phyloP scores from a whole-genome alignment of 2,797 vertebrate genomes.

The Darevskia nairensis region DNA sequence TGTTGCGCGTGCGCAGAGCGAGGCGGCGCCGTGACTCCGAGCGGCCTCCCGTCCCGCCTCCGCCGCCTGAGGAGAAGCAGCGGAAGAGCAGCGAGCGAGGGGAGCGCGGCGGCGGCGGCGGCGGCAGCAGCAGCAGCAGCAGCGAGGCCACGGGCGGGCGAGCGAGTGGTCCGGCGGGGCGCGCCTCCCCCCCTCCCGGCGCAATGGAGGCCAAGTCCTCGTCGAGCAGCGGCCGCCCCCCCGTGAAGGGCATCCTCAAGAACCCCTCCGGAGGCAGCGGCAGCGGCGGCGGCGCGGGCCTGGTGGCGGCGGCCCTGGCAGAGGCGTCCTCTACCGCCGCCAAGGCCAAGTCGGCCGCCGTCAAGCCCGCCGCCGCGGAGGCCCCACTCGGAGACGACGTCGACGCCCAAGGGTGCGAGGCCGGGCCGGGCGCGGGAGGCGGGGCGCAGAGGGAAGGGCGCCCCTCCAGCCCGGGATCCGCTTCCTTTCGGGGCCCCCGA shows the following conservation, averaged over 20 bases:
- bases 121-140: too few species aligned
- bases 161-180: too few species aligned
- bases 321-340: not conserved
- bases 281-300: not conserved
- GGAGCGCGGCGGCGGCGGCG: not conserved
- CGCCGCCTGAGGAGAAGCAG: not conserved
- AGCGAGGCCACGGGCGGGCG: not conserved
- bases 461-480: too few species aligned
- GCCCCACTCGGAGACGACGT: too few species aligned
- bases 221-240: slow-evolving; percentile 79
- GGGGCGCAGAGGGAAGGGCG: too few species aligned
- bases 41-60: not conserved
- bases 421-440: too few species aligned
- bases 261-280: slow-evolving; percentile 80
- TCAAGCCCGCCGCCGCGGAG: not conserved
- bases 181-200: not conserved
- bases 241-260: slow-evolving; percentile 95
- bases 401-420: too few species aligned
- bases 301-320: fast-evolving
- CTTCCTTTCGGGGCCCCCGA: too few species aligned
- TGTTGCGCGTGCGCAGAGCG: not conserved
- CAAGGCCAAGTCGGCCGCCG: slow-evolving; percentile 51
- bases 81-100: not conserved
- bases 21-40: not conserved
- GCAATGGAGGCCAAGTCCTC: slow-evolving; percentile 62